phyloP scores from a whole-genome alignment of 2,888 invertebrate genomes.

The Timema cristinae region DNA sequence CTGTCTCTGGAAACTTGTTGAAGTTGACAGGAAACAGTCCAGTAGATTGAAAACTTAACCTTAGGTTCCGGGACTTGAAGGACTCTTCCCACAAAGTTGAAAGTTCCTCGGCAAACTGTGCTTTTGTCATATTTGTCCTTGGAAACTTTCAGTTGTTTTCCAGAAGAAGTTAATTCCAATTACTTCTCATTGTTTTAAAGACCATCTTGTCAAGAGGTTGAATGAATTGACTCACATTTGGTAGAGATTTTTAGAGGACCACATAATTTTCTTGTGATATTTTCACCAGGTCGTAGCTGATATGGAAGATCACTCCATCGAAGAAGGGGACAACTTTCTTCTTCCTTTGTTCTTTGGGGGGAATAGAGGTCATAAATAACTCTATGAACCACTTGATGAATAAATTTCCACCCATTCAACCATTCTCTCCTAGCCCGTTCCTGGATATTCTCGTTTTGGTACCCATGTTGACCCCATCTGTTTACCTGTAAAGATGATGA shows the following conservation, averaged over 20 bases:
- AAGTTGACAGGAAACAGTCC: too few species aligned
- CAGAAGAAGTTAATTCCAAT: too few species aligned
- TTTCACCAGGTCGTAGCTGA: background rate
- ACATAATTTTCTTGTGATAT: background rate
- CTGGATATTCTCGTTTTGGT: background rate
- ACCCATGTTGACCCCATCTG: background rate
- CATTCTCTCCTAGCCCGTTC: background rate
- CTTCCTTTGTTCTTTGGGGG: background rate
- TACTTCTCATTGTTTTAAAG: slow-evolving; percentile 9
- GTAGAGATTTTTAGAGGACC: background rate
- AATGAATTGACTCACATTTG: background rate
- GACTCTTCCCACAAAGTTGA: too few species aligned
- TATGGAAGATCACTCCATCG: slow-evolving; percentile 1
- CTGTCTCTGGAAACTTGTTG: too few species aligned
- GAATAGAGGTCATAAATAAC: background rate
- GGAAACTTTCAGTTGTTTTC: too few species aligned
- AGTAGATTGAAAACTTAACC: too few species aligned
- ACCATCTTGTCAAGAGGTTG: slow-evolving; percentile 1
- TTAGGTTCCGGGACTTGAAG: too few species aligned
- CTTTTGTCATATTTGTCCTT: too few species aligned
- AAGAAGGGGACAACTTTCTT: background rate
- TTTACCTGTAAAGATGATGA: background rate
- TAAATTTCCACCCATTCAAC: slow-evolving; percentile 5
- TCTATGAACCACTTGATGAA: background rate
- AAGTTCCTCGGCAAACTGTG: too few species aligned